Percentiles rank a stretch among this genome's conserved stretches.
Conservation (phyloP, 2,888 invertebrate genomes). For the Dryomyza anilis region DNA sequence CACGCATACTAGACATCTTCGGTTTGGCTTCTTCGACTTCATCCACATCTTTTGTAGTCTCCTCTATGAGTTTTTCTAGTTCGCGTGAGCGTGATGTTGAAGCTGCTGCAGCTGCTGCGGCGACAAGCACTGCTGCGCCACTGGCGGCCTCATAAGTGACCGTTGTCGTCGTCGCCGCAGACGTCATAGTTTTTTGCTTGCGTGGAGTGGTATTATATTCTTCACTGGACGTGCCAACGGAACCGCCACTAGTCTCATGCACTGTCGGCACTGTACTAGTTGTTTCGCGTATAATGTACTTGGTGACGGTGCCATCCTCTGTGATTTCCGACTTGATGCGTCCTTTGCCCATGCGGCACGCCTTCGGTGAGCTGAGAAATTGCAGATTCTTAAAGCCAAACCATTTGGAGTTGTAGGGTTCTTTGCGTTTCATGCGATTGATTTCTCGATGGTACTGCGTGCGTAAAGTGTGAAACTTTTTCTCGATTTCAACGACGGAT, state of each 20-base stretch:
- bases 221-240: slow-evolving; percentile 38
- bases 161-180: slow-evolving; percentile 29
- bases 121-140: slow-evolving; percentile 27
- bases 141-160: slow-evolving; percentile 33
- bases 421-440: slow-evolving; percentile 64
- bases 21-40: slow-evolving; percentile 56
- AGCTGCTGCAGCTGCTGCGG: slow-evolving; percentile 29
- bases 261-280: slow-evolving; percentile 31
- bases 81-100: slow-evolving; percentile 52
- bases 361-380: slow-evolving; percentile 66
- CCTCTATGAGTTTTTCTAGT: slow-evolving; percentile 57
- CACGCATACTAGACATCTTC: slow-evolving; percentile 43
- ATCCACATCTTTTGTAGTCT: slow-evolving; percentile 60
- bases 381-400: slow-evolving; percentile 67
- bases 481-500: slow-evolving; percentile 63
- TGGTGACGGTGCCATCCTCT: slow-evolving; percentile 47
- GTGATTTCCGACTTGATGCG: slow-evolving; percentile 53
- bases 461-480: slow-evolving; percentile 67
- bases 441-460: slow-evolving; percentile 69
- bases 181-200: no score
- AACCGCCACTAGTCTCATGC: slow-evolving; percentile 39
- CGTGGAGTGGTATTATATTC: slow-evolving; percentile 46
- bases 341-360: slow-evolving; percentile 56
- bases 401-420: slow-evolving; percentile 65
- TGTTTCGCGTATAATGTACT: slow-evolving; percentile 50